These are phyloP conservation scores for Eciton burchellii DNA, from an alignment of 1,140 invertebrate genomes.

Conservation along the genomic window DNA sequence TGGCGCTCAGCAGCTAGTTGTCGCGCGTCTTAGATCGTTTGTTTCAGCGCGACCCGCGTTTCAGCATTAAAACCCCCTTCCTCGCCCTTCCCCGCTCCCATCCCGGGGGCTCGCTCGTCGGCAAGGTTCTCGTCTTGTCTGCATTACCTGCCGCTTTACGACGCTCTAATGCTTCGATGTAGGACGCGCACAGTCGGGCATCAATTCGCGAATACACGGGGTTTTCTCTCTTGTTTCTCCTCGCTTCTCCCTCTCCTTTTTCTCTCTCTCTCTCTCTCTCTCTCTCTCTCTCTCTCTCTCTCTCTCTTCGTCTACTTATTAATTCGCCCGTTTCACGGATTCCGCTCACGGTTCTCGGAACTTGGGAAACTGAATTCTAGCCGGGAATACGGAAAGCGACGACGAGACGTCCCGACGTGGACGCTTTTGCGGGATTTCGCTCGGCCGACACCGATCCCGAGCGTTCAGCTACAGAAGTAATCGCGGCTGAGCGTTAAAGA, in stretches of 20 bases:
- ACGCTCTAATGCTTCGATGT: not conserved
- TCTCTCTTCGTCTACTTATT: not conserved
- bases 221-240: too few species aligned
- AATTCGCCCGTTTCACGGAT: not conserved
- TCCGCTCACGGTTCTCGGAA: not conserved
- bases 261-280: too few species aligned
- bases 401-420: not conserved
- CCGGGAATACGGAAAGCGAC: too few species aligned
- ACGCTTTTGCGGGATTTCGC: not conserved
- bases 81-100: too few species aligned
- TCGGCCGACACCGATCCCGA: not conserved
- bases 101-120: conserved; percentile 29
- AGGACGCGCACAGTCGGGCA: not conserved
- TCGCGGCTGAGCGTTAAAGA: not conserved
- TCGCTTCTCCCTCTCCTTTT: too few species aligned
- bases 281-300: too few species aligned
- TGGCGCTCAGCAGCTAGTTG: conserved; percentile 51
- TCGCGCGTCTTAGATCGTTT: conserved; percentile 56
- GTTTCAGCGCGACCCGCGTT: conserved; percentile 49
- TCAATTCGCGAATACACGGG: not conserved
- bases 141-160: not conserved
- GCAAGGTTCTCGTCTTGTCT: conserved; percentile 38
- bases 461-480: conserved; percentile 12
- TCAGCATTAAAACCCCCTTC: conserved; percentile 54
- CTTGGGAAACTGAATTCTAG: not conserved